Evolutionary conservation across 2,797 vertebrate species (phyloP).

Genomic region (Denticeps clupeoides): DNA sequence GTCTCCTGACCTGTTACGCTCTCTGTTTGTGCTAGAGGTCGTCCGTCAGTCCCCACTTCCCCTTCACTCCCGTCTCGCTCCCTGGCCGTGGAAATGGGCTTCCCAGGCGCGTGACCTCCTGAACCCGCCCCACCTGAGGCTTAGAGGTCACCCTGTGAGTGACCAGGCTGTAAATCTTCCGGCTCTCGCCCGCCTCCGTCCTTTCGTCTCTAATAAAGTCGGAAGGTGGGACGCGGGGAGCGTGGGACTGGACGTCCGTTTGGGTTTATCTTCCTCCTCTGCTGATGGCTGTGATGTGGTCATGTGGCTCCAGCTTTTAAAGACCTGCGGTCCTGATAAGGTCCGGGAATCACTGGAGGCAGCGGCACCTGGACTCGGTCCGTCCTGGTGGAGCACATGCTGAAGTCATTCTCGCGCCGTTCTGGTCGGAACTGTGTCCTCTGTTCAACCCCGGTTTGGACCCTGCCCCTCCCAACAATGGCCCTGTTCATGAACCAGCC

Average conservation of each 20-base stretch:
- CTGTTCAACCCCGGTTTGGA: not conserved
- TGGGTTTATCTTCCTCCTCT: slow-evolving; percentile 10
- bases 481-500: slow-evolving; percentile 10
- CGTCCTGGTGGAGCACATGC: slow-evolving; percentile 3
- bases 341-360: not conserved
- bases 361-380: not conserved
- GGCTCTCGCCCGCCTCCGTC: slow-evolving; percentile 2
- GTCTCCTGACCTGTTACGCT: slow-evolving; percentile 17
- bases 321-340: slow-evolving; percentile 13
- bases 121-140: slow-evolving; percentile 19
- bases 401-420: slow-evolving; percentile 5
- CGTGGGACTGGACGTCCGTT: slow-evolving; percentile 16
- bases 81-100: slow-evolving; percentile 23
- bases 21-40: slow-evolving; percentile 21
- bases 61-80: slow-evolving; percentile 12
- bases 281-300: slow-evolving; percentile 6
- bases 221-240: slow-evolving; percentile 1
- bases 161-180: slow-evolving; percentile 23
- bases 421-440: slow-evolving; percentile 14
- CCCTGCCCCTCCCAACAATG: slow-evolving; percentile 1
- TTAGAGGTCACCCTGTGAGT: slow-evolving; percentile 8
- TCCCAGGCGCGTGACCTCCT: slow-evolving; percentile 29
- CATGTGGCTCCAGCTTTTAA: not conserved
- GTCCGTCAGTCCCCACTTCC: slow-evolving; percentile 16
- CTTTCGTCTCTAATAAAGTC: slow-evolving; percentile 13